Conservation (phyloP, 1,140 invertebrate genomes). For the Drosophila melanica region DNA sequence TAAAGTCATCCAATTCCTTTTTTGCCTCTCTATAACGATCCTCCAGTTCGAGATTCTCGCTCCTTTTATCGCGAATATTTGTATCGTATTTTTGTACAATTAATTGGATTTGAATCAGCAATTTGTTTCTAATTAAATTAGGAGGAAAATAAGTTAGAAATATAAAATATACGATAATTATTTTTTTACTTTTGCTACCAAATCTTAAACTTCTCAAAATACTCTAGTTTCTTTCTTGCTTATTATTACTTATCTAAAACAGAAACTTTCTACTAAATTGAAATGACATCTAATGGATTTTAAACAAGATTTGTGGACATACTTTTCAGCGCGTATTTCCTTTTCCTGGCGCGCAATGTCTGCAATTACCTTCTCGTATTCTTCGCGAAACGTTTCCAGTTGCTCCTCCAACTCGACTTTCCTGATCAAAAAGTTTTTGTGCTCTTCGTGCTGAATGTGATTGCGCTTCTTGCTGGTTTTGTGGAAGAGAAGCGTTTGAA, state of each 20-base stretch:
- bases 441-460: conserved; percentile 31
- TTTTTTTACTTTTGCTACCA: too few relatives aligned
- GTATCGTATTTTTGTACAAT: conserved; percentile 51
- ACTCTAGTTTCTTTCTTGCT: too few relatives aligned
- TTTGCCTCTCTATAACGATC: conserved; percentile 55
- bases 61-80: conserved; percentile 45
- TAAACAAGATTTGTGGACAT: too few relatives aligned
- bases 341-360: conserved; percentile 37
- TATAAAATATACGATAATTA: not conserved
- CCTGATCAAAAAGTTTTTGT: conserved; percentile 44
- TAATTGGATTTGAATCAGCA: conserved; percentile 51
- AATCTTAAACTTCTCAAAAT: too few relatives aligned
- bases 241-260: too few relatives aligned
- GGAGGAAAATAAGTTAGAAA: too few relatives aligned
- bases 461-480: conserved; percentile 47
- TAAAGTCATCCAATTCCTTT: conserved; percentile 53
- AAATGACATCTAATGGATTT: too few relatives aligned
- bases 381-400: conserved; percentile 10
- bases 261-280: too few relatives aligned
- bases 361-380: conserved; percentile 39
- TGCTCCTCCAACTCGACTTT: conserved; percentile 61
- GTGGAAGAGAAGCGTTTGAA: not conserved
- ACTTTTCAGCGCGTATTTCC: conserved; percentile 55
- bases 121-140: conserved; percentile 51
- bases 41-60: conserved; percentile 52